Conservation (phyloP, 2,888 invertebrate genomes). For the Euplexia lucipara region DNA sequence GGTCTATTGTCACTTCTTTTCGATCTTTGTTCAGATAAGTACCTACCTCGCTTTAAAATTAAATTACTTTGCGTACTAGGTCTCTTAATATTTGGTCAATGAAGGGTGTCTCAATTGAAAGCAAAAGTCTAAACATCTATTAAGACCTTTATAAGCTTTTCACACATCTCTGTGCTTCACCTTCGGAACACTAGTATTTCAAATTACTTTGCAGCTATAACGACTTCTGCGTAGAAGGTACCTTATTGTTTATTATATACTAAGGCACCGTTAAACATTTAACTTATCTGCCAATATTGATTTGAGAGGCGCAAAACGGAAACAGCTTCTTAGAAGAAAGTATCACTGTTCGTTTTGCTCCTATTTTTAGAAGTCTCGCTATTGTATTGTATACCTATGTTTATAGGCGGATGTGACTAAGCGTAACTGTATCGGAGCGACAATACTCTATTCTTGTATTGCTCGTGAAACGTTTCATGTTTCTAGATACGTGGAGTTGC, state of each 20-base stretch:
- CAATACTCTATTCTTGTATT: conserved; percentile 79
- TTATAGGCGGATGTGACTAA: conserved; percentile 81
- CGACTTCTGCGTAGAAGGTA: not conserved
- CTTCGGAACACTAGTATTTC: not conserved
- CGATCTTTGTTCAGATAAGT: not conserved
- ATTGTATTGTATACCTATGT: conserved; percentile 70
- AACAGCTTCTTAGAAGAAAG: conserved; percentile 69
- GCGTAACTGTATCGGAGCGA: conserved; percentile 77
- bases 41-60: no score
- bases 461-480: conserved; percentile 66
- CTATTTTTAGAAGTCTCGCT: conserved; percentile 73
- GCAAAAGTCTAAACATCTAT: no score
- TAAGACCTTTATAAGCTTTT: no score
- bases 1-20: not conserved
- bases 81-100: not conserved
- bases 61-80: no score
- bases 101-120: not conserved
- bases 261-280: conserved; percentile 1
- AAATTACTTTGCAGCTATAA: not conserved
- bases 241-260: not conserved
- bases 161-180: no score
- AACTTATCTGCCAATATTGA: conserved; percentile 38
- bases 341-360: conserved; percentile 71
- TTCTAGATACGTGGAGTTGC: conserved; percentile 58
- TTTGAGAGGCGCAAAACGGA: conserved; percentile 42